Base-by-base conservation (phyloP, 1,140 invertebrate species). In the Cydia fagiglandana region DNA sequence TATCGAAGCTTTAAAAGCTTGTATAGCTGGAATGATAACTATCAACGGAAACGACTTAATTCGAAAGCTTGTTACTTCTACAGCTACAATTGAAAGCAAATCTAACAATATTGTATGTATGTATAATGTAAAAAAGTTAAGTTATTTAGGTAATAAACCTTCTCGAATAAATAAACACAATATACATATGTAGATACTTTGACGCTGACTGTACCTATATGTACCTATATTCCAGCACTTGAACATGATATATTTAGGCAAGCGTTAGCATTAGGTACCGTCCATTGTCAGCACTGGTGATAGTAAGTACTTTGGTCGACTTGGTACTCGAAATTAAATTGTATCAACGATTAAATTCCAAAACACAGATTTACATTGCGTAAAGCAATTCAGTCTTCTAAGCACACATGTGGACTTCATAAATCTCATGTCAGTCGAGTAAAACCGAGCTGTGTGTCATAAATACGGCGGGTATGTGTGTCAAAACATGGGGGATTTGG, bases 401-500 rank as follows among this genome's bases (percentile, higher is more conserved):
- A 87, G 83, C 85, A 87, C 90, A 92, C 87, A 92, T 91, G 89
- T 81, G 86, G 83, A 88, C 86, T 91, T 88, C 88, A 91, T 92
- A 92, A 92, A 91, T 92, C 89, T 89, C 78, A 75, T 87, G 89
- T 90, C 88, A 89, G 78, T 85, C 87, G 81, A 80, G 83, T 81
- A 86, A 78, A 87, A 79, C 80, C 83, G 84, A 86, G 86, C 84
- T 82, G 79, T 83, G 82, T 88, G 84, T 91, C 89, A 91, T 90
- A 89, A 90, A 91, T 91, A 91, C 86, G 78, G 76, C 80, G 82
- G 83, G 84, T 88, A 84, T 90, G 84, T 90, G 81, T 91, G 91
- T 93, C 90, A 93, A 90, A 93, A 93, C 86, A 91, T 90, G 81
- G 90, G 84, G 91, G 89, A 90, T 91, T 88, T 86, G 81, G 86